Base-by-base conservation (phyloP, 2,113 vertebrate genomes). In the Myrmophylax atrothorax region DNA sequence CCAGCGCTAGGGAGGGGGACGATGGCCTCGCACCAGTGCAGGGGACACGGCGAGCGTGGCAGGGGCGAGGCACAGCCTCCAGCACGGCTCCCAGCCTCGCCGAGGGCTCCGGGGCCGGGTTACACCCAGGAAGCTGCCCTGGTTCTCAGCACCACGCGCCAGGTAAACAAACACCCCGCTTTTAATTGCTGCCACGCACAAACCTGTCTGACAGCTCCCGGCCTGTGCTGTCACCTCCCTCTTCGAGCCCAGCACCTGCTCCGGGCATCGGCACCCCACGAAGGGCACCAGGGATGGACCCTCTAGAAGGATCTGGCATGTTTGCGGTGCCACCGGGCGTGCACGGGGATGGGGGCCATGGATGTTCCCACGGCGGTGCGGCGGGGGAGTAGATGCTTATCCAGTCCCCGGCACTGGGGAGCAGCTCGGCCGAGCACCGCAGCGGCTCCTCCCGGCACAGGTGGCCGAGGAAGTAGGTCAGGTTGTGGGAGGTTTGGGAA, bases 171-270 rank as follows among this genome's bases (percentile, higher is more conserved):
- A 97, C 97, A 96, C 86, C 90, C 87, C 37, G 63, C 33, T 82
- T 90, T 94, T 97, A 97, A 97, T 97, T 96, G 92, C 92, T 96
- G 92, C 95, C 95, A 94, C 91, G 84, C 93, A 93, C 90, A 95
- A 96, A 96, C 96, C 93, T 94, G 94, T 94, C 96, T 95, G 96
- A 93, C 96, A 96, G 96, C 96, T 96, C 94, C 94, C 38, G 31
- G 79, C 93, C 88, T 89, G 90, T 52, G 42, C 87, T 96, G 95
- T 96, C 93, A 94, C 83, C 94, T 96, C 92, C 86, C 88, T 92
- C 85, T 10, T 8, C 7, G 6, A 89, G 60, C 86, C 84, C 91
- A 82, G 67, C 85, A 93, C 81, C 96, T 95, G 90, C 94, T 94
- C 35, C 12, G 23, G 84, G 67, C 90, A 93, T 5, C 55, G 15